Base-by-base conservation (phyloP, 92 coral and sea anemone genomes). In the Zoanthus solanderi region DNA sequence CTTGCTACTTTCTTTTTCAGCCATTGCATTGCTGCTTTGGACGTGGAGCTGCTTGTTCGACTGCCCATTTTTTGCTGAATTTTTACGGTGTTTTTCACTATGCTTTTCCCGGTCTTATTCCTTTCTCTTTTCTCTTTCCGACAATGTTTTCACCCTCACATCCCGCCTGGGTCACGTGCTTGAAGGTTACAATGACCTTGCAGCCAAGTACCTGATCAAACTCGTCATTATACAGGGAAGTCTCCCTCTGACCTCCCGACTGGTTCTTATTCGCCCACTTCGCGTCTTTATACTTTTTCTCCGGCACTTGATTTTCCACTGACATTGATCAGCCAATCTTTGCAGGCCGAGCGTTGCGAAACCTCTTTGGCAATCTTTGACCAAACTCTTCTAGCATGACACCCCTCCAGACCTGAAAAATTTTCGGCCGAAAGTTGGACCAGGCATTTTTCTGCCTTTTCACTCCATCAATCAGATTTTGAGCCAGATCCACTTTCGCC, bases 191-290 rank as follows among this genome's bases (percentile, higher is more conserved):
- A 4, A 57, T 57, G 42, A 73, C 91, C 29, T 88, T 63, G 66
- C 91, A 88, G 14, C 91, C 91, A 6, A 86, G 78, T 2, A 86
- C 89, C 1, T 10, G 13, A 37, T 78, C 78, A 30, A 78, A 6
- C 31, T 76, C 85, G 8, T 89, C 92, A 32, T 86, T 78, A 77
- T 46, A 86, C 46, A 68, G 68, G 52, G 92, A 85, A 17, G 87
- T 86, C 50, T 86, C 66, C 11, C 77, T 31, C 32, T 15, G 11
- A 8, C 91, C 91, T 18, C 91, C 88, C 10, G 76, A 17, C 48
- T 89, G 88, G 5, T 83, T 83, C 34, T 30, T 82, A 79, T 89
- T 89, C 4, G 81, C 81, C 63, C 53, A 63, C 79, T 44, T 68
- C 29, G 78, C 86, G 57, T 44, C 74, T 71, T 85, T 89, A 32